Percentiles rank a stretch among this genome's conserved stretches.
phyloP scores from a whole-genome alignment of 2,888 invertebrate genomes.

The Steinernema hermaphroditum region DNA sequence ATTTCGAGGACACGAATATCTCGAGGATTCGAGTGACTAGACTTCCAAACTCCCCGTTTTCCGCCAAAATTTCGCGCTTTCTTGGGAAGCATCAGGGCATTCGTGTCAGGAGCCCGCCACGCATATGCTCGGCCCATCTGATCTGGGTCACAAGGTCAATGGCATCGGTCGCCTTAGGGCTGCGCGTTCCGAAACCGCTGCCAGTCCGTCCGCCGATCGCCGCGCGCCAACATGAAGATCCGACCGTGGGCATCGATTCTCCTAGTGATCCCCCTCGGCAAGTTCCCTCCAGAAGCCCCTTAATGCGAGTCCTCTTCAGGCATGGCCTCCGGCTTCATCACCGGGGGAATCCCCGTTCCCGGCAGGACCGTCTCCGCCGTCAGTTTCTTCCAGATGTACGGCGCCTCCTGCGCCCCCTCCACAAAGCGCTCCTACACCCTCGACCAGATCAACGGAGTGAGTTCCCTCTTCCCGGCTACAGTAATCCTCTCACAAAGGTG shows the following conservation, averaged over 20 bases:
- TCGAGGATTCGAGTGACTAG: neutral
- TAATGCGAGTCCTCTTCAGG: neutral
- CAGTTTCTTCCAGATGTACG: slow-evolving; percentile 58
- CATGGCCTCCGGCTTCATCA: slow-evolving; percentile 5
- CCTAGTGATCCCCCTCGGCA: neutral
- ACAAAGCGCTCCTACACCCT: slow-evolving; percentile 46
- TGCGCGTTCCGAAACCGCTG: neutral
- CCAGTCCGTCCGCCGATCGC: neutral
- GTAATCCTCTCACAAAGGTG: slow-evolving; percentile 47
- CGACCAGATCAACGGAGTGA: slow-evolving; percentile 54
- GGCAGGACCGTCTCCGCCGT: slow-evolving; percentile 58
- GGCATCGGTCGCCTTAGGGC: slow-evolving; percentile 4
- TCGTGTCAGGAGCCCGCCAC: neutral
- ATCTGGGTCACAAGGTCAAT: slow-evolving; percentile 23
- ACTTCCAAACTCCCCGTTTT: neutral
- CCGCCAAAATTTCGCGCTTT: slow-evolving; percentile 27
- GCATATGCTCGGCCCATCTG: neutral
- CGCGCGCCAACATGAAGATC: slow-evolving; percentile 7
- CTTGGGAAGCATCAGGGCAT: neutral
- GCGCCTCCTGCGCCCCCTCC: slow-evolving; percentile 51
- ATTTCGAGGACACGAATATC: slow-evolving; percentile 8
- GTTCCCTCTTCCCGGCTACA: slow-evolving; percentile 4
- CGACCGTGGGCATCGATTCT: neutral
- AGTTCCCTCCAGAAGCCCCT: neutral
- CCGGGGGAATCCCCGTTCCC: slow-evolving; percentile 55